A percentile compares a stretch with the other conserved stretches of the same genome.
Evolutionary conservation across 2,113 vertebrate genomes (phyloP).

Genomic region (Hemiprocne comata): DNA sequence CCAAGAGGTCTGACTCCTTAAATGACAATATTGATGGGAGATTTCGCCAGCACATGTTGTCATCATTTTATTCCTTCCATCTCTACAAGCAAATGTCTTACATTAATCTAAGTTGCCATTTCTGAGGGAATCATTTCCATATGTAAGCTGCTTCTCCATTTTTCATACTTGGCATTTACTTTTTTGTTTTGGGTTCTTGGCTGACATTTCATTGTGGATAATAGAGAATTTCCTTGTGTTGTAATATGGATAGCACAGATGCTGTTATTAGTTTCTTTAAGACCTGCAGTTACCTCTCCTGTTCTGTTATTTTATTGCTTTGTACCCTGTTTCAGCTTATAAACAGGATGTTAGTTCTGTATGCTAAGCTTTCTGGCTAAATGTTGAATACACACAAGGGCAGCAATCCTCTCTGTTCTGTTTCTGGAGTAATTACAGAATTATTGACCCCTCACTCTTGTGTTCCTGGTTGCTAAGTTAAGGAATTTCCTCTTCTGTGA

Average conservation of each 20-base stretch:
- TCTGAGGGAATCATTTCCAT: not conserved
- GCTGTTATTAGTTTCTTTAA: not conserved
- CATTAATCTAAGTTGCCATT: not conserved
- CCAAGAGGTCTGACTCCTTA: not conserved
- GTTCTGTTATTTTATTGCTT: not conserved
- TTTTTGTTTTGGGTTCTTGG: not conserved
- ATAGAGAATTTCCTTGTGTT: not conserved
- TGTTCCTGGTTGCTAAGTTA: not conserved
- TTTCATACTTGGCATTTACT: not conserved
- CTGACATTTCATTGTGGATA: slow-evolving; percentile 2
- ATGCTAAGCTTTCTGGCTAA: not conserved
- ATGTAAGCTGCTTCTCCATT: not conserved
- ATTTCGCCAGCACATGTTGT: not conserved
- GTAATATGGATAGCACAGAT: not conserved
- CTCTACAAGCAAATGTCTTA: not conserved
- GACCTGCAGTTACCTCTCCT: not conserved
- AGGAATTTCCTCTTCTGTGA: not conserved
- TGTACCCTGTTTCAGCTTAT: not conserved
- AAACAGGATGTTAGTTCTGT: not conserved
- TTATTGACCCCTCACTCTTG: not conserved
- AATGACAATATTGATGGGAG: not conserved
- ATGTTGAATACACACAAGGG: not conserved
- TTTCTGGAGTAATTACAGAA: not conserved
- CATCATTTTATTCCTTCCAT: not conserved
- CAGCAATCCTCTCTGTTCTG: not conserved